These are phyloP conservation scores for Athrips mouffetella DNA, from an alignment of 2,888 invertebrate species.

Conservation along the genomic window DNA sequence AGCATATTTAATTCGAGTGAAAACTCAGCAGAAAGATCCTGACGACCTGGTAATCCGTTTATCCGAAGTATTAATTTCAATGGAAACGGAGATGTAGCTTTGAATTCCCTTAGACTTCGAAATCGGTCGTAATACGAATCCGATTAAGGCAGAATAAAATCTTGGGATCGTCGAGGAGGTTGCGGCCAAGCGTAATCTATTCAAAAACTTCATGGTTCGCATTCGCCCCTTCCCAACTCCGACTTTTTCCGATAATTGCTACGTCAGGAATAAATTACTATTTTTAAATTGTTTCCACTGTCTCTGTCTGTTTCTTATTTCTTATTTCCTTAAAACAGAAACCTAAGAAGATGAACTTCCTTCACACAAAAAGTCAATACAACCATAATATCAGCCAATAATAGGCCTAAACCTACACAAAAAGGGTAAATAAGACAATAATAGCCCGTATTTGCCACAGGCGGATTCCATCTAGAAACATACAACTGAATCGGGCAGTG, in stretches of 20 bases:
- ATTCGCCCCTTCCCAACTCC: slow-evolving; percentile 25
- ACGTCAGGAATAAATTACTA: slow-evolving; percentile 7
- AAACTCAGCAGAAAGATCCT: slow-evolving; percentile 25
- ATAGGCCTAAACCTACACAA: too few species aligned
- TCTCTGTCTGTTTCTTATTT: too few species aligned
- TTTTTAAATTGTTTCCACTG: too few species aligned
- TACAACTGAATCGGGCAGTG: slow-evolving; percentile 44
- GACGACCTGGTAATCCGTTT: slow-evolving; percentile 42
- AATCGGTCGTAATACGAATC: slow-evolving; percentile 47
- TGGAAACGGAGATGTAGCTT: slow-evolving; percentile 32
- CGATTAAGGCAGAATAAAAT: slow-evolving; percentile 54
- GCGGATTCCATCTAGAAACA: slow-evolving; percentile 18
- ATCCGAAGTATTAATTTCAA: slow-evolving; percentile 52
- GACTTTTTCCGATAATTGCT: slow-evolving; percentile 22
- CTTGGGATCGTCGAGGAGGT: slow-evolving; percentile 42
- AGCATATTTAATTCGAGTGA: slow-evolving; percentile 13
- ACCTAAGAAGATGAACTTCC: too few species aligned
- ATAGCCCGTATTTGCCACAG: neutral
- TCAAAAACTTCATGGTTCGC: slow-evolving; percentile 39
- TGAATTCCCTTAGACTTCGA: slow-evolving; percentile 47
- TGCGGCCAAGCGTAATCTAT: slow-evolving; percentile 41
- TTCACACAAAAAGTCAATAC: too few species aligned
- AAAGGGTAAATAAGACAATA: neutral
- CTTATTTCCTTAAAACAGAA: too few species aligned
- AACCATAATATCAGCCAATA: too few species aligned